These are phyloP conservation scores for Botia almorhae DNA, from an alignment of 2,797 vertebrate genomes.

Conservation along the genomic window DNA sequence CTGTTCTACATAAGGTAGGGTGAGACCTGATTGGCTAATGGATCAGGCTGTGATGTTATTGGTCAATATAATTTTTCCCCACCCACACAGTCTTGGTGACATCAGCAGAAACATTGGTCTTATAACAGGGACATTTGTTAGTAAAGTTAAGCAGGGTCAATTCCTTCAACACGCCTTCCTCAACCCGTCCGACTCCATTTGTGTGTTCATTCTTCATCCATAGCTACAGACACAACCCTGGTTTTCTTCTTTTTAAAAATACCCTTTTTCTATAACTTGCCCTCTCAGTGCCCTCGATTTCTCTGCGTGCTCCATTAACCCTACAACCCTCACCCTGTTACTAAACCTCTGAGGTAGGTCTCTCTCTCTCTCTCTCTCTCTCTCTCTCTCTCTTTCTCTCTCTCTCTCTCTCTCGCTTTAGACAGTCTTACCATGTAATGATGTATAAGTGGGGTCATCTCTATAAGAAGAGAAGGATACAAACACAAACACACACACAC, in stretches of 20 bases:
- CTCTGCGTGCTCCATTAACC: slow-evolving; percentile 19
- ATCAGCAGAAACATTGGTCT: not conserved
- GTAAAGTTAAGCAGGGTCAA: not conserved
- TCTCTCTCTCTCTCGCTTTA: no score
- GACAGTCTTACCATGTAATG: slow-evolving; percentile 19
- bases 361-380: not conserved
- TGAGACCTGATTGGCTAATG: no score
- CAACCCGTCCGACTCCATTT: not conserved
- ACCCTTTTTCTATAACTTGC: not conserved
- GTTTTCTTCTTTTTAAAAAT: slow-evolving; percentile 2
- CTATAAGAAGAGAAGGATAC: not conserved
- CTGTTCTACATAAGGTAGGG: not conserved
- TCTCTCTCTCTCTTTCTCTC: no score
- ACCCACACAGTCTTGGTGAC: not conserved
- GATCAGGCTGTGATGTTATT: no score
- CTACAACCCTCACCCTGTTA: slow-evolving; percentile 16
- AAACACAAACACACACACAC: not conserved
- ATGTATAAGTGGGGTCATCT: slow-evolving; percentile 20
- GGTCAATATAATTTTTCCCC: not conserved
- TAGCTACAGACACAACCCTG: not conserved
- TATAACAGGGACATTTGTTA: not conserved
- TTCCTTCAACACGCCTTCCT: not conserved
- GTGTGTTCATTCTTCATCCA: not conserved
- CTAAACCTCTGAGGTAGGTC: not conserved
- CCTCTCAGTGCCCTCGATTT: slow-evolving; percentile 28